Base-by-base conservation (phyloP, 2,888 invertebrate species). In the Epinotia demarniana region DNA sequence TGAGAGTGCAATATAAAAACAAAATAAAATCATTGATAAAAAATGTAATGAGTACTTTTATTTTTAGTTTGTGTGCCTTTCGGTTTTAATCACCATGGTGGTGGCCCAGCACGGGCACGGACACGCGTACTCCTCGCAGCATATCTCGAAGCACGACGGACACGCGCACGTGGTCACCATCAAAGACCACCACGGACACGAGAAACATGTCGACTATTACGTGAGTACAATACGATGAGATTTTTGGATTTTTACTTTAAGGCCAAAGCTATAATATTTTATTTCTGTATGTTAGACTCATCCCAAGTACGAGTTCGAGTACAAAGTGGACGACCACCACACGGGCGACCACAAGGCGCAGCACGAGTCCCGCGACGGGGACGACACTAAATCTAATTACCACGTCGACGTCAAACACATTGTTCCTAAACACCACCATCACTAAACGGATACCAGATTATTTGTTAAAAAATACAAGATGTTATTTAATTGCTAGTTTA, bases 281-380 rank as follows among this genome's bases (percentile, higher is more conserved):
- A 1, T 55, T 57, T 72, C 18, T 46, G 43, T 43, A 13, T 77
- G 79, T 0, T 78, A 85, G 84, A 79, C 90, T 43, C 89, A 89
- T 78, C 91, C 93, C 13, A 90, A 90, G 84, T 93, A 94, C 83
- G 88, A 90, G 81, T 93, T 91, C 82, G 87, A 90, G 79, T 93
- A 94, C 82, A 89, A 89, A 43, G 93, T 94, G 70, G 85, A 88
- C 55, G 94, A 93, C 79, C 86, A 87, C 8, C 91, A 92, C 80
- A 93, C 94, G 23, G 90, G 89, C 61, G 94, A 94, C 82, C 88
- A 90, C 79, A 93, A 93, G 82, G 87, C 84, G 80, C 92, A 92
- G 80, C 87, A 88, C 19, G 93, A 93, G 84, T 79, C 83, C 49
- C 89, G 93, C 72, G 86, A 87, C 75, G 92, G 92, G 58, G 91